Conservation (phyloP, 2,113 vertebrate species). For the Lampris megalopsis region DNA sequence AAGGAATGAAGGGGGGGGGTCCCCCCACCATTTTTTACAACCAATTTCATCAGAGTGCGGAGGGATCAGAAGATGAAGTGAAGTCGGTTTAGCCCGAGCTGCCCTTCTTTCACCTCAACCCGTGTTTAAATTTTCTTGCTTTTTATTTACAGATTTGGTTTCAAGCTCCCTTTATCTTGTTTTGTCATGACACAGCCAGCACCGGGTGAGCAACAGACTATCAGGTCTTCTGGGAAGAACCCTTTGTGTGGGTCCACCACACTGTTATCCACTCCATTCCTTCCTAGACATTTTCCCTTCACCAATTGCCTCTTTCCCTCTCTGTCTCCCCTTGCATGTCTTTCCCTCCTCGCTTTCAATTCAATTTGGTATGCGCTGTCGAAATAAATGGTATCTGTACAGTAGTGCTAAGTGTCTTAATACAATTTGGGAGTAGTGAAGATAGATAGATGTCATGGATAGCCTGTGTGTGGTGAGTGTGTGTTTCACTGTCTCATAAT, state of each 20-base stretch:
- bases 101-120: slow-evolving; percentile 25
- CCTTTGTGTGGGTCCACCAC: background rate
- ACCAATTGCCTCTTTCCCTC: background rate
- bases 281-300: background rate
- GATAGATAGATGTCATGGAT: too few species aligned
- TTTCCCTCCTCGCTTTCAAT: too few species aligned
- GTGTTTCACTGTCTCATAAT: too few species aligned
- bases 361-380: too few species aligned
- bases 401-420: too few species aligned
- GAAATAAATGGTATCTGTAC: too few species aligned
- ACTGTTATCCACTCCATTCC: background rate
- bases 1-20: slow-evolving; percentile 17
- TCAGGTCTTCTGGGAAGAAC: background rate
- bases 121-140: slow-evolving; percentile 37
- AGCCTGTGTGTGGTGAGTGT: too few species aligned
- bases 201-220: background rate
- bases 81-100: slow-evolving; percentile 5
- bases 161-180: slow-evolving; percentile 25
- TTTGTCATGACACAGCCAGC: slow-evolving; percentile 12
- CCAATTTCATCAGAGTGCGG: slow-evolving; percentile 58
- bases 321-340: background rate
- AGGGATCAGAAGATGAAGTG: slow-evolving; percentile 35
- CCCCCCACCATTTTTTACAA: slow-evolving; percentile 57
- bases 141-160: slow-evolving; percentile 12
- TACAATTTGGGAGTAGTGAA: too few species aligned